These are phyloP conservation scores for Nycteola revayana DNA, from an alignment of 2,888 invertebrate genomes.

Conservation along the genomic window DNA sequence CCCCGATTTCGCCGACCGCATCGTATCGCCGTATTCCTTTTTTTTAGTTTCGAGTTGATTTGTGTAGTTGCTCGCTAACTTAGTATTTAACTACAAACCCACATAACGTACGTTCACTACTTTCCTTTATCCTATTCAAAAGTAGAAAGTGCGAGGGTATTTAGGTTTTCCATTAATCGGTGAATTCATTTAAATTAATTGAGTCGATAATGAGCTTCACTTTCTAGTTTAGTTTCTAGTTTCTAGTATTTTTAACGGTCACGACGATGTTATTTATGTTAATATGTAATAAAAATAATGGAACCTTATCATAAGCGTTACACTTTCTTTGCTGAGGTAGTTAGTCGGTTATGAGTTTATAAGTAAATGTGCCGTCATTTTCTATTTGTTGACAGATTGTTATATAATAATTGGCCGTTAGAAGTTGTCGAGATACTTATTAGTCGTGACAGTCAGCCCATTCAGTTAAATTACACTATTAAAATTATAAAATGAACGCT, in stretches of 20 bases:
- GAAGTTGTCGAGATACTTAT: too few relatives aligned
- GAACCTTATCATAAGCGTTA: too few relatives aligned
- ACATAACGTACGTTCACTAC: conserved; percentile 6
- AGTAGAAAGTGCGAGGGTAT: not conserved
- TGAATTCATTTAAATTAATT: conserved; percentile 2
- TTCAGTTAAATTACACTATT: too few relatives aligned
- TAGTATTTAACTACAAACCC: conserved; percentile 34
- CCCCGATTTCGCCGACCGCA: conserved; percentile 53
- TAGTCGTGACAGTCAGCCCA: too few relatives aligned
- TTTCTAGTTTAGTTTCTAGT: not conserved
- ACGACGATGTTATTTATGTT: not conserved
- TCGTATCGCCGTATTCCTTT: conserved; percentile 45
- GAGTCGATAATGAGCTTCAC: conserved; percentile 1
- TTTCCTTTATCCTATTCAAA: not conserved
- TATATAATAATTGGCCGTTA: too few relatives aligned
- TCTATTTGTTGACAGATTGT: too few relatives aligned
- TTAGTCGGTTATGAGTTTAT: too few relatives aligned
- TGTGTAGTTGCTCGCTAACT: conserved; percentile 47
- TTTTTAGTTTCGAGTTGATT: conserved; percentile 57
- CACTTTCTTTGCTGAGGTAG: too few relatives aligned
- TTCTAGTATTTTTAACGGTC: not conserved
- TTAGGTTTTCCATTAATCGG: conserved; percentile 2
- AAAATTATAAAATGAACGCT: too few relatives aligned
- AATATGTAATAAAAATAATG: too few relatives aligned
- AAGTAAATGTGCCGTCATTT: too few relatives aligned